Evolutionary conservation across 2,888 invertebrate species (phyloP), one percentile per base, ranked within the genome.

Genomic region (Hyposoter dolosus): DNA sequence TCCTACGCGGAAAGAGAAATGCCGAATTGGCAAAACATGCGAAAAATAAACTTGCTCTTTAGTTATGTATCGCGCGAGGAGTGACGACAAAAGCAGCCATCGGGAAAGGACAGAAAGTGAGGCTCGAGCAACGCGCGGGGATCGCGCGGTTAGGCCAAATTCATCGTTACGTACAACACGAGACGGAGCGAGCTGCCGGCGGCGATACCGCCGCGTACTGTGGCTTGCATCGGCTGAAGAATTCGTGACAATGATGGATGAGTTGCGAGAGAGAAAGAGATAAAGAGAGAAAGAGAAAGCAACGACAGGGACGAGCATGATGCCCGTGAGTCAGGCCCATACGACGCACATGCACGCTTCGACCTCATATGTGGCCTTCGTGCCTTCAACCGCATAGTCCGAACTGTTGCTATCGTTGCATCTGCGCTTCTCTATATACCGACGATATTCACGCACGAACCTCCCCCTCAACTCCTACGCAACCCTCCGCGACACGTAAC

Each of bases 241-340:
- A 88, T 88, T 87, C 76, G 92, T 94, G 94, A 94, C 94, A 94
- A 93, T 94, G 94, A 94, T 94, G 93, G 93, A 94, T 94, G 94
- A 89, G 65, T 75, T 32, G 66, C 10, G 66, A 53, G 56, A 65
- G 71, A 68, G 56, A 63, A 50, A 71, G 65, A 72, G 32, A 74
- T 40, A 40, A 19, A 56, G 82, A 75, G 60, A 69, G 32, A 71
- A 69, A 75, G 75, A 60, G 53, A 76, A 47, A 63, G 45, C 32
- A 50, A 83, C 47, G 79, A 79, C 40, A 9, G 40, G 40, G 40
- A 79, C 65, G 90, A 91, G 91, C 91, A 90, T 89, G 92, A 92
- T 92, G 91, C 82, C 82, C 92, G 92, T 93, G 93, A 94, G 93
- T 93, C 92, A 92, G 92, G 90, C 92, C 92, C 91, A 92, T 92